phyloP scores from a whole-genome alignment of 1,140 invertebrate species.

The Spodoptera litura region DNA sequence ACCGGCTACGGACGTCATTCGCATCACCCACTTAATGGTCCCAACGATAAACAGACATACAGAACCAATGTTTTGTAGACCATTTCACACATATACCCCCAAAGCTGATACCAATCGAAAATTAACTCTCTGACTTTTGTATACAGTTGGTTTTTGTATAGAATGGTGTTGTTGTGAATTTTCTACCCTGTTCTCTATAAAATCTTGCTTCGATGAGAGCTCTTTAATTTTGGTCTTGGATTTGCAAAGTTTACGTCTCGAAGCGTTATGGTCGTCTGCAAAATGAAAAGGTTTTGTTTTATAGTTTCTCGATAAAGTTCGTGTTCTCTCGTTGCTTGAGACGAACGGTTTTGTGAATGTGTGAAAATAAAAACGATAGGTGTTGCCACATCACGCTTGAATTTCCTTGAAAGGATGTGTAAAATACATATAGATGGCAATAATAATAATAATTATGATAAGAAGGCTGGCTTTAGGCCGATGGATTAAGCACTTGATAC shows the following conservation, averaged over 20 bases:
- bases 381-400: no score
- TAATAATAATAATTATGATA: no score
- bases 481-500: no score
- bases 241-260: slow-evolving; percentile 63
- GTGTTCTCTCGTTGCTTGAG: neutral
- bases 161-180: neutral
- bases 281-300: slow-evolving; percentile 63
- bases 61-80: slow-evolving; percentile 69
- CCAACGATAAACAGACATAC: slow-evolving; percentile 60
- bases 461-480: no score
- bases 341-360: neutral
- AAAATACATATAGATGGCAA: no score
- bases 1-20: slow-evolving; percentile 16
- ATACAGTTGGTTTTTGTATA: slow-evolving; percentile 8
- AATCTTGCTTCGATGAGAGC: slow-evolving; percentile 53
- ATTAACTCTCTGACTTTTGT: slow-evolving; percentile 27
- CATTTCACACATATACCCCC: slow-evolving; percentile 59
- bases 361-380: neutral
- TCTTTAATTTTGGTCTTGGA: slow-evolving; percentile 65
- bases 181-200: slow-evolving; percentile 50
- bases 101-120: slow-evolving; percentile 50
- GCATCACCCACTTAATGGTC: slow-evolving; percentile 44
- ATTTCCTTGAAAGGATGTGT: no score
- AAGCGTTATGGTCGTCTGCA: slow-evolving; percentile 56
- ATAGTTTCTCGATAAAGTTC: slow-evolving; percentile 60